A percentile compares a stretch with the other conserved stretches of the same genome.
phyloP scores from a whole-genome alignment of 2,888 invertebrate species.

The Muscina levida region DNA sequence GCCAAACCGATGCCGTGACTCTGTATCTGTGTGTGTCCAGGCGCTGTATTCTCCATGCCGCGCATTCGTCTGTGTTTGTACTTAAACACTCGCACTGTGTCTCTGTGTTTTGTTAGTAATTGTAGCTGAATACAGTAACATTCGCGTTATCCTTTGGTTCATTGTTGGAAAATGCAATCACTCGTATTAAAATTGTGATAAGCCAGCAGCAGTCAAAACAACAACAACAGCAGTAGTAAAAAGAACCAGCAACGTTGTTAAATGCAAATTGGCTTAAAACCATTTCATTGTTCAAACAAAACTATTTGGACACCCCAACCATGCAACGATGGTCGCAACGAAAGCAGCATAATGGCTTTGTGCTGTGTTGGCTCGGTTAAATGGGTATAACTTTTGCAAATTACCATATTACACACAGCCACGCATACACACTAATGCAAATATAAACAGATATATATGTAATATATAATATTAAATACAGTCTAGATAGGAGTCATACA shows the following conservation, averaged over 20 bases:
- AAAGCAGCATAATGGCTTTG: not conserved
- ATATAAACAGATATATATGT: no score
- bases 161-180: conserved; percentile 44
- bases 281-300: conserved; percentile 26
- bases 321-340: no score
- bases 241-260: conserved; percentile 43
- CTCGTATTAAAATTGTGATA: conserved; percentile 48
- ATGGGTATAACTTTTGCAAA: not conserved
- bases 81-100: no score
- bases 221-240: no score
- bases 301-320: conserved; percentile 9
- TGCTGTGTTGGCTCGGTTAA: not conserved
- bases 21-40: not conserved
- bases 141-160: conserved; percentile 52
- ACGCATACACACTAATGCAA: no score
- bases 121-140: not conserved
- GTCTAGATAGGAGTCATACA: not conserved
- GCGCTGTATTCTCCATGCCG: not conserved
- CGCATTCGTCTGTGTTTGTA: not conserved
- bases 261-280: conserved; percentile 58
- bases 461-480: no score
- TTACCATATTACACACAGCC: not conserved
- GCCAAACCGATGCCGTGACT: not conserved
- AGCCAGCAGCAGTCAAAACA: no score
- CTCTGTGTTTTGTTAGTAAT: conserved; percentile 5